Evolutionary conservation across 2,113 vertebrate genomes (phyloP).

Genomic region (Amphilophus citrinellus): DNA sequence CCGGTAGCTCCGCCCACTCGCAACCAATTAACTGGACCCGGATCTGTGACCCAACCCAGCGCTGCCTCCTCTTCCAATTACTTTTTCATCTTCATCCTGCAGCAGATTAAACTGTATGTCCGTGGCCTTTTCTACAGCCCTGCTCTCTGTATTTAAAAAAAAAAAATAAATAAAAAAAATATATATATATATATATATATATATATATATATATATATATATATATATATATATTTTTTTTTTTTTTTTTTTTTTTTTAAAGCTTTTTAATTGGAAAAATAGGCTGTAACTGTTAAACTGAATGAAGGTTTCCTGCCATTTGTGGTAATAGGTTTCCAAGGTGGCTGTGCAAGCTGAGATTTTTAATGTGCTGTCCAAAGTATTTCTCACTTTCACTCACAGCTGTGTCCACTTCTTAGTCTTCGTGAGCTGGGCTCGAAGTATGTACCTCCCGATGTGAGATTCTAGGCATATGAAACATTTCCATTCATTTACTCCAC

Average conservation of each 20-base stretch:
- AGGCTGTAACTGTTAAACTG: too few species aligned
- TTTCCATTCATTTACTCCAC: not conserved
- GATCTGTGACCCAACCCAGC: not conserved
- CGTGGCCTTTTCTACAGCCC: not conserved
- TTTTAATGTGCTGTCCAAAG: not conserved
- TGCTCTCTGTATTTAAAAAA: not conserved
- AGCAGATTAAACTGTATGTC: not conserved
- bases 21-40: not conserved
- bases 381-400: not conserved
- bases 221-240: too few species aligned
- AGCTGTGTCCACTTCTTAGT: not conserved
- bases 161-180: too few species aligned
- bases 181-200: too few species aligned
- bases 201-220: too few species aligned
- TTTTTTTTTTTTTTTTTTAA: too few species aligned
- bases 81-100: not conserved
- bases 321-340: not conserved
- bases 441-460: not conserved
- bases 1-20: slow-evolving; percentile 11
- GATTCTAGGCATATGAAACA: not conserved
- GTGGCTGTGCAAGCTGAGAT: not conserved
- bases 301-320: not conserved
- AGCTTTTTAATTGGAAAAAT: too few species aligned
- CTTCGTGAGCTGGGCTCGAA: not conserved
- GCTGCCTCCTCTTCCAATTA: not conserved